A percentile compares a stretch with the other conserved stretches of the same genome.
These are phyloP conservation scores for Tridacna crocea DNA, from an alignment of 2,888 invertebrate genomes.

Conservation along the genomic window DNA sequence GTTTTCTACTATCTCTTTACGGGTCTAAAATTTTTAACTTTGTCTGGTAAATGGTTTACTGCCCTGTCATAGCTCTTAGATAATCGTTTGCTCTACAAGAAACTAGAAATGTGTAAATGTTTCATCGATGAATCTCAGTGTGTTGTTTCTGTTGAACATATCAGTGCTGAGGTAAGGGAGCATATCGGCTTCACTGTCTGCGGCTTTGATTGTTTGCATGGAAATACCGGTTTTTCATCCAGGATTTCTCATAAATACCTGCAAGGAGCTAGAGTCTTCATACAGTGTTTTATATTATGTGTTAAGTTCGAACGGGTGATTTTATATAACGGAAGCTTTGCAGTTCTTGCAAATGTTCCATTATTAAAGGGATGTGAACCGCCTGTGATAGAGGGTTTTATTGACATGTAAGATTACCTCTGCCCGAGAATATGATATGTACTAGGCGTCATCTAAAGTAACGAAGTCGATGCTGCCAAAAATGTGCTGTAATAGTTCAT, in stretches of 20 bases:
- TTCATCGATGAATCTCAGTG: conserved; percentile 7
- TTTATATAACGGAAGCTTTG: neutral
- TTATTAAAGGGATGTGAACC: neutral
- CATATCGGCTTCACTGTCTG: neutral
- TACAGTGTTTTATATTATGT: neutral
- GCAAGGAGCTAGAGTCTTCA: neutral
- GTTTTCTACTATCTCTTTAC: too few species aligned
- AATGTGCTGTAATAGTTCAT: too few species aligned
- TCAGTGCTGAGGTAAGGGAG: neutral
- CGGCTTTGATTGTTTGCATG: neutral
- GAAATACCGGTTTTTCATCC: neutral
- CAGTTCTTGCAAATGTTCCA: neutral
- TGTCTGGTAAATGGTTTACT: too few species aligned
- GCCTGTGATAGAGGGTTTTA: conserved; percentile 14
- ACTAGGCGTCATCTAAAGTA: too few species aligned
- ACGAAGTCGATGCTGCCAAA: too few species aligned
- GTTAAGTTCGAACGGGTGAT: neutral
- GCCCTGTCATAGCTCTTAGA: conserved; percentile 1
- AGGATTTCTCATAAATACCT: neutral
- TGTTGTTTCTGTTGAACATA: conserved; percentile 7
- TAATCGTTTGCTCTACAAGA: conserved; percentile 13
- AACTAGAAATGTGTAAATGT: conserved; percentile 5
- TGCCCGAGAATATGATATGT: neutral
- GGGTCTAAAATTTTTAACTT: too few species aligned
- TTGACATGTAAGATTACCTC: conserved; percentile 1